These are phyloP conservation scores for Enteromius thamalakanensis DNA, from an alignment of 2,797 vertebrate genomes.

Conservation along the genomic window DNA sequence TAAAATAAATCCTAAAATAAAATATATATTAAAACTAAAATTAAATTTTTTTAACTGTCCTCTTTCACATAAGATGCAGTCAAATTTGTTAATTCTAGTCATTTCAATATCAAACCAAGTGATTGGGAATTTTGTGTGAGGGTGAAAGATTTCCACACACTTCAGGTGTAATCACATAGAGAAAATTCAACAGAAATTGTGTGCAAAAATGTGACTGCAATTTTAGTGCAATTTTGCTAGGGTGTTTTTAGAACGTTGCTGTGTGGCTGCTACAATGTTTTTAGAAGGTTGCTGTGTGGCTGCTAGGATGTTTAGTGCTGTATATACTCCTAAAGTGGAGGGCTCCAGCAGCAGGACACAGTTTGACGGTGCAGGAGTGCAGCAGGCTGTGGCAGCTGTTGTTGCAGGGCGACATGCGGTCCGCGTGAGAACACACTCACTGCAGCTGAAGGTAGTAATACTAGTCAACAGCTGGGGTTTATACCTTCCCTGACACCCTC, in stretches of 20 bases:
- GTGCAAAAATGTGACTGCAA: no score
- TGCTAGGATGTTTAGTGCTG: neutral
- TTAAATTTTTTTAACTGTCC: no score
- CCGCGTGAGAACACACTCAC: conserved; percentile 56
- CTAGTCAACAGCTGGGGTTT: conserved; percentile 58
- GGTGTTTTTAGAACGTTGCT: neutral
- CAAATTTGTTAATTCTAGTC: no score
- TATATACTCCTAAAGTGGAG: neutral
- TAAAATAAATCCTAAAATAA: neutral
- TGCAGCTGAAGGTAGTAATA: conserved; percentile 31
- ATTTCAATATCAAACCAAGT: neutral
- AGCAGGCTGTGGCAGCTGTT: conserved; percentile 66
- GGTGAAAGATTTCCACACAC: neutral
- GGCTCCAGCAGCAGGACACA: neutral
- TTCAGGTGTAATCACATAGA: neutral
- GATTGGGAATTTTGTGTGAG: neutral
- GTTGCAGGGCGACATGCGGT: conserved; percentile 48
- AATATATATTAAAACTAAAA: no score
- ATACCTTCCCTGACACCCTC: conserved; percentile 28
- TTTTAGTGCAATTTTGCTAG: no score
- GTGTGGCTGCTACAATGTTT: neutral
- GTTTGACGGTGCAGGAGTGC: neutral
- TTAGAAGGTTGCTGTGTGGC: neutral
- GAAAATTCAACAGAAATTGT: neutral
- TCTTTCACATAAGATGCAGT: no score